These are phyloP conservation scores for Diplodus sargus DNA, from an alignment of 2,797 vertebrate genomes.

Conservation along the genomic window DNA sequence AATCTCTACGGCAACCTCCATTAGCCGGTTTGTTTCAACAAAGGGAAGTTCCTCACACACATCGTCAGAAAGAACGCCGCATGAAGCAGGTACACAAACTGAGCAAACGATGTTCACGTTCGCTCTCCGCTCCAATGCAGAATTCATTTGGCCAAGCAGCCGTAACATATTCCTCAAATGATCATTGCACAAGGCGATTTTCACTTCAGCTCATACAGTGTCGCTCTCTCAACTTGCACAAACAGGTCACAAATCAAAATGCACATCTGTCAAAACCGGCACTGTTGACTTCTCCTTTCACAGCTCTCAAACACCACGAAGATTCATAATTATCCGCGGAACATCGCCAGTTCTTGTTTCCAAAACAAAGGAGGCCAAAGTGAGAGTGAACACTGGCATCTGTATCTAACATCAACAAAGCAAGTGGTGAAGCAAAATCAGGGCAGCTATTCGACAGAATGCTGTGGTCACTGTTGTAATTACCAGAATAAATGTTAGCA, in stretches of 20 bases:
- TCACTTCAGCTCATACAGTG: not conserved
- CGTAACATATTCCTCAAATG: not conserved
- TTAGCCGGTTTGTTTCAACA: conserved; percentile 50
- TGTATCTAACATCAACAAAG: conserved; percentile 10
- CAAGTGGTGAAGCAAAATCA: not conserved
- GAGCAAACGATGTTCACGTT: conserved; percentile 2
- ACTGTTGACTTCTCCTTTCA: not conserved
- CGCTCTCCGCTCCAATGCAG: not conserved
- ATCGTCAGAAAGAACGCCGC: conserved; percentile 15
- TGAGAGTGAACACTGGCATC: conserved; percentile 10
- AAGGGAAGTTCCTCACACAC: conserved; percentile 16
- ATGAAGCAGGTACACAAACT: conserved; percentile 8
- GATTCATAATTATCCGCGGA: not conserved
- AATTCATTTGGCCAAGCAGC: not conserved
- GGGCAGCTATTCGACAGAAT: not conserved
- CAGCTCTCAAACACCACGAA: not conserved
- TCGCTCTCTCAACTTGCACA: not conserved
- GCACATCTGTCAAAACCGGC: not conserved
- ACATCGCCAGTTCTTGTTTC: conserved; percentile 23
- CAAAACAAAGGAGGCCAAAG: conserved; percentile 17
- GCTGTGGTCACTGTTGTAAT: not conserved
- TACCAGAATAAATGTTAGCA: too few relatives aligned
- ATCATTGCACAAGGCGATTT: not conserved
- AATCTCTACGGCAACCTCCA: conserved; percentile 58
- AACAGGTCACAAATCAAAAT: not conserved